Percentiles rank a stretch among this genome's conserved stretches.
phyloP scores from a whole-genome alignment of 2,888 invertebrate genomes.

The Linnaemya tessellans region DNA sequence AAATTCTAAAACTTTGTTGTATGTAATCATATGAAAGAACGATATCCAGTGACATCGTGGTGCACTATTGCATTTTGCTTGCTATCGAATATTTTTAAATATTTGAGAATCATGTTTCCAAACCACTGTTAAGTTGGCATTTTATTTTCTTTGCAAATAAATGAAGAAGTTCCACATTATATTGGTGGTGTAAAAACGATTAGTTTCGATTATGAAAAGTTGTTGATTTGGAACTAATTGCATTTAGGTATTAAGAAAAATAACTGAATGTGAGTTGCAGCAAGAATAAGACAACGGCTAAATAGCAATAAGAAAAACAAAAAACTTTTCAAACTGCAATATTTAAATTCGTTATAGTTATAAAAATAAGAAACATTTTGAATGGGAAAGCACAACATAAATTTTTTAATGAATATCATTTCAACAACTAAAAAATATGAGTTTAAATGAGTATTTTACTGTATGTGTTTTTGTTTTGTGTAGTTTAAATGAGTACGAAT shows the following conservation, averaged over 20 bases:
- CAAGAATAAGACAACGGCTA: conserved; percentile 16
- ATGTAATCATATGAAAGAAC: no score
- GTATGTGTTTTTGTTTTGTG: background rate
- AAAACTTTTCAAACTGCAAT: conserved; percentile 14
- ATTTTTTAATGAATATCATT: conserved; percentile 49
- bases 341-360: conserved; percentile 71
- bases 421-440: conserved; percentile 66
- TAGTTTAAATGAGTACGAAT: conserved; percentile 15
- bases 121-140: conserved; percentile 42
- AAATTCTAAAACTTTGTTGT: no score
- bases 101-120: background rate
- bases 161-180: conserved; percentile 73
- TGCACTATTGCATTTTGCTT: no score
- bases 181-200: conserved; percentile 76
- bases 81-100: no score
- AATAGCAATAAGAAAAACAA: background rate
- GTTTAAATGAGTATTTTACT: conserved; percentile 48
- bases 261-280: background rate
- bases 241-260: conserved; percentile 54
- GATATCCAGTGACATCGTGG: no score
- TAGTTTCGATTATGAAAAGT: conserved; percentile 80
- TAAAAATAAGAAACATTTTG: conserved; percentile 67
- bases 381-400: conserved; percentile 51
- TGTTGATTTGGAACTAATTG: conserved; percentile 81
- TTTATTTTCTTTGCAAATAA: conserved; percentile 41